Evolutionary conservation across 2,797 vertebrate species (phyloP).

Genomic region (Lutjanus argentimaculatus): DNA sequence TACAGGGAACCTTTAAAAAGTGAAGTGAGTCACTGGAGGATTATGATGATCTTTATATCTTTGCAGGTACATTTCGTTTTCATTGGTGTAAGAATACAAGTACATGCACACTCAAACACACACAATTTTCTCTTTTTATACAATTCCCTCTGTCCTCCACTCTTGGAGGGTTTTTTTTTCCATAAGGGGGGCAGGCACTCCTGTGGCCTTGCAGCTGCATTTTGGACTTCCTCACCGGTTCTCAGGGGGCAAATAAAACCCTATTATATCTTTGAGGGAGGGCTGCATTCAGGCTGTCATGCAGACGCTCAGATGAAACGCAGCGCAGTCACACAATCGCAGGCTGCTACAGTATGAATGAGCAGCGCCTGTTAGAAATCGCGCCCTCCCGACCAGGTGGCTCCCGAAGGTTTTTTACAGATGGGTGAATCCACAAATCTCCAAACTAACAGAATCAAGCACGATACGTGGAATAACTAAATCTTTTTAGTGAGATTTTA

Average conservation of each 20-base stretch:
- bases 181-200: constrained; percentile 42
- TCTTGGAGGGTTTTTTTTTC: background rate
- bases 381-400: constrained; percentile 58
- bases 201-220: constrained; percentile 71
- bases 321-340: constrained; percentile 43
- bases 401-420: constrained; percentile 30
- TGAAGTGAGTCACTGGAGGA: background rate
- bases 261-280: constrained; percentile 78
- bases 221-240: constrained; percentile 65
- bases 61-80: constrained; percentile 32
- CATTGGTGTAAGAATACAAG: constrained; percentile 5
- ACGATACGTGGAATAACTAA: constrained; percentile 15
- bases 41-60: background rate
- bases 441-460: constrained; percentile 8
- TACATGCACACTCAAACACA: constrained; percentile 8
- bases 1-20: background rate
- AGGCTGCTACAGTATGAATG: constrained; percentile 73
- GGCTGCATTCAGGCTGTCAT: constrained; percentile 79
- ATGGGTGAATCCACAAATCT: constrained; percentile 25
- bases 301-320: constrained; percentile 72
- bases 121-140: constrained; percentile 29
- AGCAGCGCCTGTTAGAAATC: constrained; percentile 40
- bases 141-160: constrained; percentile 2
- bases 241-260: constrained; percentile 81
- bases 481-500: constrained; percentile 32